These are phyloP conservation scores for Drosophila fungiperda DNA, from an alignment of 2,888 invertebrate species.

Conservation along the genomic window DNA sequence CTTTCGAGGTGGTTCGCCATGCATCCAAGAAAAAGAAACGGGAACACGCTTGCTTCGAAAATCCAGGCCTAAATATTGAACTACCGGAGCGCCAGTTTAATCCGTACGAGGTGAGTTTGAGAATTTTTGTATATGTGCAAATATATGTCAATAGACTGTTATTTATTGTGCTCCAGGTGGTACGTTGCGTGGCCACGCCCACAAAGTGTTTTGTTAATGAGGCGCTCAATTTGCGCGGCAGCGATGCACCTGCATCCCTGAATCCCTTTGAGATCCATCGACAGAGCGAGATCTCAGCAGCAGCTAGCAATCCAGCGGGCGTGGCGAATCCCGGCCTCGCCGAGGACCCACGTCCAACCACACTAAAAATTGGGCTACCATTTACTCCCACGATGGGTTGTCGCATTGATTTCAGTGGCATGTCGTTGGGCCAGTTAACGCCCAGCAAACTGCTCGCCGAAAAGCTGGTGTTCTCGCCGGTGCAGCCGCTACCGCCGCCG, in stretches of 20 bases:
- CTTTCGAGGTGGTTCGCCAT: constrained; percentile 84
- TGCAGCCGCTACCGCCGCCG: constrained; percentile 33
- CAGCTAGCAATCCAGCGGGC: constrained; percentile 50
- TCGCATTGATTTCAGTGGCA: constrained; percentile 83
- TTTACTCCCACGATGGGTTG: constrained; percentile 83
- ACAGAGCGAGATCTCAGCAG: constrained; percentile 45
- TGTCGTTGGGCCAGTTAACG: constrained; percentile 78
- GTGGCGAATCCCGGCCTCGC: constrained; percentile 63
- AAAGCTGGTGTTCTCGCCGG: constrained; percentile 83
- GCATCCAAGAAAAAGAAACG: constrained; percentile 84
- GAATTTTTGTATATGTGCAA: background rate
- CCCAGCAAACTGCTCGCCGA: constrained; percentile 83
- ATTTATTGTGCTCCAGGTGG: constrained; percentile 63
- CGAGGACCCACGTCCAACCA: constrained; percentile 61
- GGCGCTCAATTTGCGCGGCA: constrained; percentile 82
- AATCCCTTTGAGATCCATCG: constrained; percentile 85
- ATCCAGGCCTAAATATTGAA: constrained; percentile 84
- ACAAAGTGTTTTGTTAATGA: constrained; percentile 82
- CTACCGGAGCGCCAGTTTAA: constrained; percentile 84
- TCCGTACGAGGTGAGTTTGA: constrained; percentile 84
- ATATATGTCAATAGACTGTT: background rate
- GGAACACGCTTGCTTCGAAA: constrained; percentile 83
- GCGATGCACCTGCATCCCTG: constrained; percentile 74
- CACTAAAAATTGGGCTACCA: constrained; percentile 81
- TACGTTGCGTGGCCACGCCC: constrained; percentile 44